Evolutionary conservation across 2,797 vertebrate species (phyloP).

Genomic region (Nannoperca obscura): DNA sequence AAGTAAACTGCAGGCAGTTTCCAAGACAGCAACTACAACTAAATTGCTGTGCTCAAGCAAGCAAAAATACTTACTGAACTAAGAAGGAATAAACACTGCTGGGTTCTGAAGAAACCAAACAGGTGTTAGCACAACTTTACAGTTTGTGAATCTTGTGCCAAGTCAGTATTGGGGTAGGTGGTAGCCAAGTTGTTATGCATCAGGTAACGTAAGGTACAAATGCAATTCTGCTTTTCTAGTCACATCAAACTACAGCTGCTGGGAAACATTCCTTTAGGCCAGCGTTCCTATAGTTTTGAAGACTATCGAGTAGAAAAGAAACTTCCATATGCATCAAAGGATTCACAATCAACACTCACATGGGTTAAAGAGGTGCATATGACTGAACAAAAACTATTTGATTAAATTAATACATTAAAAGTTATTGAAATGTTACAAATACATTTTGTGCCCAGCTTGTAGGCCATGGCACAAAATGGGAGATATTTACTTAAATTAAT

Average conservation of each 20-base stretch:
- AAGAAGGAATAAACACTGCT: not conserved
- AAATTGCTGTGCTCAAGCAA: not conserved
- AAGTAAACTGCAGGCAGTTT: not conserved
- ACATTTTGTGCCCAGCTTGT: no score
- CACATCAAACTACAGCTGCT: not conserved
- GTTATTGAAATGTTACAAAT: no score
- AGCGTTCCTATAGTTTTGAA: not conserved
- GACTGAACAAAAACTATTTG: not conserved
- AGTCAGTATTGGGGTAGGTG: no score
- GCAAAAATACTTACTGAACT: not conserved
- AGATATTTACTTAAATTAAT: not conserved
- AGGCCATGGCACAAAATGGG: no score
- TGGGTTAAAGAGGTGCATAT: no score
- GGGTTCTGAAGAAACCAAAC: not conserved
- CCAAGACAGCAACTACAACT: not conserved
- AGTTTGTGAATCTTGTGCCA: no score
- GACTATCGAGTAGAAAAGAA: no score
- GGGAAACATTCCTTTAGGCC: not conserved
- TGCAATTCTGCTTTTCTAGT: not conserved
- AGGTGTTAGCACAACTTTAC: no score
- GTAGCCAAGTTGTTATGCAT: not conserved
- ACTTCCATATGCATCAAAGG: no score
- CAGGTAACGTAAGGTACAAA: no score
- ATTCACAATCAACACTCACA: no score
- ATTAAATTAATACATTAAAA: no score